Conservation (phyloP, 2,113 vertebrate species). For the Carassius carassius region DNA sequence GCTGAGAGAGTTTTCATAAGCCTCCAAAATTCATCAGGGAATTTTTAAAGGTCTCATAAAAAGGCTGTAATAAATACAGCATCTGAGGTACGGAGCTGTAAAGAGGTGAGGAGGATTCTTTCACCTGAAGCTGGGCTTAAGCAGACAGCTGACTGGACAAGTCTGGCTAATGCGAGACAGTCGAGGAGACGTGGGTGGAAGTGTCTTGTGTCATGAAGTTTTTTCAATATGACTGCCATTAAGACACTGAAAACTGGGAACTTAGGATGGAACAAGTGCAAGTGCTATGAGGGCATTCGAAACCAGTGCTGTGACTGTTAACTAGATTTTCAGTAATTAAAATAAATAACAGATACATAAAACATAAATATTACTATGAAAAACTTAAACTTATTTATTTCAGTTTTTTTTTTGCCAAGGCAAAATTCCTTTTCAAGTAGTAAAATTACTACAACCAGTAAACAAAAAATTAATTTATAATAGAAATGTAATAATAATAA, state of each 20-base stretch:
- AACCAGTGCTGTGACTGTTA: not conserved
- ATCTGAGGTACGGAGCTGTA: constrained; percentile 63
- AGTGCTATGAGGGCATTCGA: not conserved
- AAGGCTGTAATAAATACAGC: constrained; percentile 68
- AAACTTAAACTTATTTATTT: not conserved
- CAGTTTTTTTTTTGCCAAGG: too few relatives aligned
- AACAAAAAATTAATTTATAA: not conserved
- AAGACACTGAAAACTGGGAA: not conserved
- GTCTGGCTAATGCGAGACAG: constrained; percentile 11
- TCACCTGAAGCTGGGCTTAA: constrained; percentile 17
- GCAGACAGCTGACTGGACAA: constrained; percentile 22
- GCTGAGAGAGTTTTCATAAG: constrained; percentile 74
- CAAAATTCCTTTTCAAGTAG: too few relatives aligned
- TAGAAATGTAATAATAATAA: not conserved
- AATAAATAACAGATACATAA: not conserved
- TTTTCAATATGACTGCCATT: not conserved
- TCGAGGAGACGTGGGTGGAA: not conserved
- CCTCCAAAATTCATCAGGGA: constrained; percentile 72
- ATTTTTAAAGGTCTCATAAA: constrained; percentile 70
- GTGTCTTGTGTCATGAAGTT: constrained; percentile 17
- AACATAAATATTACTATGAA: not conserved
- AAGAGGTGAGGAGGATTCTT: constrained; percentile 45
- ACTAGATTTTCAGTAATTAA: not conserved
- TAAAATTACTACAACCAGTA: too few relatives aligned
- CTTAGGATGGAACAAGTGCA: not conserved